Percentiles rank a stretch among this genome's conserved stretches.
Evolutionary conservation across 2,888 invertebrate species (phyloP).

Genomic region (Drosophila formosana): DNA sequence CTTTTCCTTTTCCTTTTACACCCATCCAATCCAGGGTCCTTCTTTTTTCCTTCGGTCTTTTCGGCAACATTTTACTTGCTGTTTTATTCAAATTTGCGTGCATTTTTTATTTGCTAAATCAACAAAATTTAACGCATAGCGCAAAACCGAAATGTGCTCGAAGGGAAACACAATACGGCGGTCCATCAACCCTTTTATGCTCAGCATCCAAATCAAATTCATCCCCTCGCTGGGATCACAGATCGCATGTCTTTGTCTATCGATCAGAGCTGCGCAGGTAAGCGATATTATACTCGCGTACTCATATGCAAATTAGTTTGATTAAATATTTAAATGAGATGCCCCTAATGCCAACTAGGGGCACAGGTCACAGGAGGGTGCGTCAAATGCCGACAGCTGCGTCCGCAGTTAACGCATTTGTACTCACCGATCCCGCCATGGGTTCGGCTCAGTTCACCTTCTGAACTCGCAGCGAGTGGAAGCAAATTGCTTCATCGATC

Average conservation of each 20-base stretch:
- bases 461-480: slow-evolving; percentile 58
- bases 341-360: slow-evolving; percentile 17
- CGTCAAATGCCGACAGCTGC: slow-evolving; percentile 65
- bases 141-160: not conserved
- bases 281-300: slow-evolving; percentile 64
- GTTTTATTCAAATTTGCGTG: slow-evolving; percentile 79
- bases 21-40: not conserved
- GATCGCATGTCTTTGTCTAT: slow-evolving; percentile 68
- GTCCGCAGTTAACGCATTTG: slow-evolving; percentile 53
- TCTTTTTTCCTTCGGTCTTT: slow-evolving; percentile 24
- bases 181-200: slow-evolving; percentile 46
- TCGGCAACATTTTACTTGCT: slow-evolving; percentile 64
- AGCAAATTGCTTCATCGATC: slow-evolving; percentile 47
- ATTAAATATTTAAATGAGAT: slow-evolving; percentile 76
- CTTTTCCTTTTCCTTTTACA: slow-evolving; percentile 42
- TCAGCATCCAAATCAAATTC: slow-evolving; percentile 24
- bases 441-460: slow-evolving; percentile 62
- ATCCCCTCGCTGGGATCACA: slow-evolving; percentile 19
- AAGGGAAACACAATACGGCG: slow-evolving; percentile 9
- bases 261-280: slow-evolving; percentile 70
- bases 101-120: slow-evolving; percentile 75
- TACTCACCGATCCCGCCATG: slow-evolving; percentile 21
- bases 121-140: slow-evolving; percentile 63
- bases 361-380: slow-evolving; percentile 48
- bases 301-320: slow-evolving; percentile 76